Evolutionary conservation across 2,888 invertebrate species (phyloP), one percentile per base, ranked within the genome.

Genomic region (Piscicola geometra): DNA sequence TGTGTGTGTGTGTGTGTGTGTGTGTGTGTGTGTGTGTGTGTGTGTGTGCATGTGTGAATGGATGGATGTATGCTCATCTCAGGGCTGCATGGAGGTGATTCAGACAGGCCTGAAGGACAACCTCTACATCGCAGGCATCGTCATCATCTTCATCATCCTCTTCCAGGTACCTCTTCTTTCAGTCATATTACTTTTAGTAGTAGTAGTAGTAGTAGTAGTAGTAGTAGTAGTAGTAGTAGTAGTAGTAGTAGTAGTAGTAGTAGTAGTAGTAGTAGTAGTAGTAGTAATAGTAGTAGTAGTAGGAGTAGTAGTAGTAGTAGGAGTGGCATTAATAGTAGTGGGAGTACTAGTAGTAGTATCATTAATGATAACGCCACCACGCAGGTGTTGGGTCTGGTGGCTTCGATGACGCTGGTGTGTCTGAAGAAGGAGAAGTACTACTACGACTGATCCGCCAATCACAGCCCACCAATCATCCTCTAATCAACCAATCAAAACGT

Each of bases 81-180:
- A 90, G 83, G 93, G 93, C 9, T 93, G 93, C 84, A 89, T 90
- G 72, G 88, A 89, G 72, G 90, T 90, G 78, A 89, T 93, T 78
- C 90, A 91, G 81, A 89, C 89, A 85, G 92, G 91, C 90, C 89
- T 93, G 77, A 88, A 90, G 47, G 90, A 90, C 79, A 89, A 92
- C 82, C 88, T 93, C 76, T 91, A 92, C 83, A 88, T 92, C 68
- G 89, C 93, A n/a, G 92, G 92, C 0, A 89, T 91, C 71, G 88
- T 92, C 28, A 91, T 91, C 5, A 87, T 93, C 77, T 88, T 90
- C 28, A 89, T 93, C 33, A 91, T 91, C 2, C 91, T 92, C 81
- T 86, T 91, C 69, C 91, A 91, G 88, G 91, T 90, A 83, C 82
- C 80, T 41, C 36, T 25, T 30, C 9, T 15, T 35, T 21, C 25